Base-by-base conservation (phyloP, 2,113 vertebrate species). In the Nibea albiflora region DNA sequence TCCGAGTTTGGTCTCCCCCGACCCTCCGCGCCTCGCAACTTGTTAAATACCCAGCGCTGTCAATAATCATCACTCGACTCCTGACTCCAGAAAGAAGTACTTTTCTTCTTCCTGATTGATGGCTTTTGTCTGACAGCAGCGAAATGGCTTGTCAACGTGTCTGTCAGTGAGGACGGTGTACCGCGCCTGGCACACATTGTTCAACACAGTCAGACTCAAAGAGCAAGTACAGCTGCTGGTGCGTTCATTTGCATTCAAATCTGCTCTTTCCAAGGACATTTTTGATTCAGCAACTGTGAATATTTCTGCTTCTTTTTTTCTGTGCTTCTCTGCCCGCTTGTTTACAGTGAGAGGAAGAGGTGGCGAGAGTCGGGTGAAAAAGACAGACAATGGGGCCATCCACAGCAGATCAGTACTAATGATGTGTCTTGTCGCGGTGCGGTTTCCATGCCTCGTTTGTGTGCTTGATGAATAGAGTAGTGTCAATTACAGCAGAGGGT, bases 351-450 rank as follows among this genome's bases (percentile, higher is more conserved):
- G 80, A 76, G 58, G 28, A 47, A 49, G 57, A 22, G 53, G 54
- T 50, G 58, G 63, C 1, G 10, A 56, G 70, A 65, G 68, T 3
- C 50, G 3, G 47, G 54, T 28, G 70, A 60, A 60, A 49, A 44
- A 65, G 15, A 35, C 44, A 79, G 66, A 78, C 74, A 81, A 52
- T 16, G 50, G 66, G 66, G n/a, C 68, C 80, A 62, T 76, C 73
- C 80, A 71, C 73, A 64, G 76, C 61, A 71, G 66, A 81, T 87
- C 73, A 65, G 81, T 53, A 60, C 79, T 92, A 85, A 85, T 84
- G 89, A 87, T 85, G 71, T 77, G 84, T 83, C 60, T 72, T 20
- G 46, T 85, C 14, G 4, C 28, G 1, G 53, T 5, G 78, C 76
- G 4, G 63, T 69, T 52, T 81, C 65, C 31, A 20, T 31, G 62